Percentiles rank a stretch among this genome's conserved stretches.
Evolutionary conservation across 2,113 vertebrate genomes (phyloP).

Genomic region (Pristiophorus japonicus): DNA sequence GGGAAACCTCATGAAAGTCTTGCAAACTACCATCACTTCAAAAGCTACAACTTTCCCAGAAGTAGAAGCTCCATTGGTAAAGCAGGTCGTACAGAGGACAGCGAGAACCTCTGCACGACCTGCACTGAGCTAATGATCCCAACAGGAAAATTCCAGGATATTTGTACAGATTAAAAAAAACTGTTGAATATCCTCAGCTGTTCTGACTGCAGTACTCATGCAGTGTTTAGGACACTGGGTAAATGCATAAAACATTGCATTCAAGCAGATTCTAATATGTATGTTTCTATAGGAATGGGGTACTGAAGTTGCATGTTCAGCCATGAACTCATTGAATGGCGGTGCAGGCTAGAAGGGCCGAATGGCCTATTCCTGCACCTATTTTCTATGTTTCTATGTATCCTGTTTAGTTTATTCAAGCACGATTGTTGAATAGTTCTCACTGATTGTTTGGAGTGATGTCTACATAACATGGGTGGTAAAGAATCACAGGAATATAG

Average conservation of each 20-base stretch:
- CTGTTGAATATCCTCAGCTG: not conserved
- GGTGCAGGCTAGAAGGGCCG: too few species aligned
- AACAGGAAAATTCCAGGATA: not conserved
- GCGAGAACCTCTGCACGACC: too few species aligned
- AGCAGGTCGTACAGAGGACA: not conserved
- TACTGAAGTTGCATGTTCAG: too few species aligned
- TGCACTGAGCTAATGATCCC: too few species aligned
- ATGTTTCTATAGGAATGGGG: too few species aligned
- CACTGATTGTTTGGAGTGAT: not conserved
- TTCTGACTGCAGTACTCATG: not conserved
- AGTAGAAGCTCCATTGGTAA: not conserved
- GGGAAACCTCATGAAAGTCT: not conserved
- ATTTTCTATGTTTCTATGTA: too few species aligned
- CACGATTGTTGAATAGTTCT: too few species aligned
- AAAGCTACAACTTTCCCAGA: not conserved
- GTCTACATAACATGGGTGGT: not conserved
- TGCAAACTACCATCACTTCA: not conserved
- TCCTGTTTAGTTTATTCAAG: not conserved
- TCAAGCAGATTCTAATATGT: not conserved
- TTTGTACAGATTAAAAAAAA: not conserved
- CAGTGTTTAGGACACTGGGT: not conserved
- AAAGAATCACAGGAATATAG: not conserved
- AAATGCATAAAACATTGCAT: not conserved
- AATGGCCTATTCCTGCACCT: too few species aligned
- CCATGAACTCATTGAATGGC: too few species aligned